phyloP scores from a whole-genome alignment of 2,113 vertebrate genomes.

The Eolophus roseicapilla region DNA sequence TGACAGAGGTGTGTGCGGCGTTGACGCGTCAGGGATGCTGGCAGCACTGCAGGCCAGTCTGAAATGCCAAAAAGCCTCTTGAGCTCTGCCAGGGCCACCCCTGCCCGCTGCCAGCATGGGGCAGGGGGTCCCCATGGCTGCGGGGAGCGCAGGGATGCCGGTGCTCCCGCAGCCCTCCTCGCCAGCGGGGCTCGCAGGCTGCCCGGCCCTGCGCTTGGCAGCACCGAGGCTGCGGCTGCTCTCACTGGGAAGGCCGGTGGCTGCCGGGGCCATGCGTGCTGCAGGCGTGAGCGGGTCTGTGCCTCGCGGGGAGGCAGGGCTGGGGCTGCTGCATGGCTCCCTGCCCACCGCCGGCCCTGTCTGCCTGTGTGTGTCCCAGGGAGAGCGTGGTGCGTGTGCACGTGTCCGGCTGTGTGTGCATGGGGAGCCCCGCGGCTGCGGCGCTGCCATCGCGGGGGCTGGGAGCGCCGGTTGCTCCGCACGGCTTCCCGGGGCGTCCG shows the following conservation, averaged over 20 bases:
- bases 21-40: neutral
- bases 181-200: neutral
- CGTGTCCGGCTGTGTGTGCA: neutral
- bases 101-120: neutral
- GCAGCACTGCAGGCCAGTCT: neutral
- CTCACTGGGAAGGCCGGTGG: neutral
- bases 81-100: neutral
- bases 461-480: neutral
- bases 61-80: neutral
- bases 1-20: neutral
- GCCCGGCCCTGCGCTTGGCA: too few species aligned
- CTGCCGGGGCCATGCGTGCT: neutral
- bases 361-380: neutral
- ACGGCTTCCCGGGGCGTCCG: neutral
- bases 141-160: accelerated
- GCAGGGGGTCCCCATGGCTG: accelerated
- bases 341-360: neutral
- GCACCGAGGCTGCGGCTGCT: neutral
- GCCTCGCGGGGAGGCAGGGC: neutral
- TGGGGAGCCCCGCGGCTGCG: neutral
- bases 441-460: neutral
- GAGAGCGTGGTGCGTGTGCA: neutral
- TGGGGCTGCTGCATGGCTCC: neutral
- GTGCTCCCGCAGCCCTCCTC: neutral
- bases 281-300: neutral